These are phyloP conservation scores for Drosophila elegans DNA, from an alignment of 1,140 invertebrate species.

Conservation along the genomic window DNA sequence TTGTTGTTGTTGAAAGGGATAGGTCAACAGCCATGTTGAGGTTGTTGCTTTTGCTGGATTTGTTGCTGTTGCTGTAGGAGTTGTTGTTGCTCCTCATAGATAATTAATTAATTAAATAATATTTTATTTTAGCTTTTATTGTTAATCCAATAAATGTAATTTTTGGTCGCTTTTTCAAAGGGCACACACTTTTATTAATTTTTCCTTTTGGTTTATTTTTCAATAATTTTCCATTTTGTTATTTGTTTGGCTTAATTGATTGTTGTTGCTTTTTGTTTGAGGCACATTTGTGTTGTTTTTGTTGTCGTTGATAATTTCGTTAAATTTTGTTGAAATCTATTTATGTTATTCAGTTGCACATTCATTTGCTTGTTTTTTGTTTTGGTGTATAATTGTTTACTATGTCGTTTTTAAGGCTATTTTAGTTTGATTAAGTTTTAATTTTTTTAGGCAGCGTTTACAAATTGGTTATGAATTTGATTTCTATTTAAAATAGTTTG, in stretches of 20 bases:
- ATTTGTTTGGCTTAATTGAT: constrained; percentile 50
- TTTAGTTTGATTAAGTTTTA: constrained; percentile 31
- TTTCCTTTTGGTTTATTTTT: not conserved
- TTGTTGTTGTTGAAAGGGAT: constrained; percentile 52
- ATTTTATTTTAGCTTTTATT: not conserved
- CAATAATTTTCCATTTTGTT: constrained; percentile 23
- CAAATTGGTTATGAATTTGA: constrained; percentile 13
- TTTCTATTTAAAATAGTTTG: constrained; percentile 12
- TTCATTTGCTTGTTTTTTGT: not conserved
- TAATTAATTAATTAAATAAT: constrained; percentile 39
- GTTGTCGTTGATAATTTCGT: constrained; percentile 16
- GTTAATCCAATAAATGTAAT: not conserved
- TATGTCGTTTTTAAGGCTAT: constrained; percentile 40
- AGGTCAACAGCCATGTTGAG: constrained; percentile 79
- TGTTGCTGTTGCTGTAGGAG: constrained; percentile 57
- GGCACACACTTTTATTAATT: constrained; percentile 1
- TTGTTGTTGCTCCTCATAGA: constrained; percentile 73
- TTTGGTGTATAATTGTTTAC: constrained; percentile 31
- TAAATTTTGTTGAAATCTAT: constrained; percentile 3
- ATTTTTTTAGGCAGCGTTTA: constrained; percentile 34
- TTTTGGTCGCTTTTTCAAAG: not conserved
- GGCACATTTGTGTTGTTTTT: constrained; percentile 49
- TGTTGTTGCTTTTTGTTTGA: constrained; percentile 29
- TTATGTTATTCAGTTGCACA: not conserved
- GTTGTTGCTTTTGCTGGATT: constrained; percentile 45